A percentile compares a stretch with the other conserved stretches of the same genome.
These are phyloP conservation scores for Perodicticus potto DNA, from an alignment of 2,797 vertebrate species.

Conservation along the genomic window DNA sequence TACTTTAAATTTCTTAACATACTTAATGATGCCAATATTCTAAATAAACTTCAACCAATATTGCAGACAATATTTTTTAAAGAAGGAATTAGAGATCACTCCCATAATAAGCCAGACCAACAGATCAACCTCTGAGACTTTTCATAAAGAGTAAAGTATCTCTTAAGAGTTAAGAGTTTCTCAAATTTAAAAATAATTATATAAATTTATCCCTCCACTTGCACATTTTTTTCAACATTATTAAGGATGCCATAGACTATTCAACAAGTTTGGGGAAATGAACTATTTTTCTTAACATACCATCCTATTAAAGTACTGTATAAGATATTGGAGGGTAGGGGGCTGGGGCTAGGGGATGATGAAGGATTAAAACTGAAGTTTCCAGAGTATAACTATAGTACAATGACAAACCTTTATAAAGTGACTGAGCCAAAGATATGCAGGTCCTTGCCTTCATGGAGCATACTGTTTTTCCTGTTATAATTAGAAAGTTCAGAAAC, in stretches of 20 bases:
- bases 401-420: slow-evolving; percentile 4
- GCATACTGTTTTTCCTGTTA: neutral
- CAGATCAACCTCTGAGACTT: neutral
- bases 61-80: slow-evolving; percentile 4
- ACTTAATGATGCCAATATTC: neutral
- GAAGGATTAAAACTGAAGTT: neutral
- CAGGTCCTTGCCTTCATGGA: neutral
- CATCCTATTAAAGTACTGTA: neutral
- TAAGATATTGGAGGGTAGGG: neutral
- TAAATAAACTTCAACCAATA: slow-evolving; percentile 38
- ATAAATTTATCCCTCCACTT: neutral
- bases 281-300: slow-evolving; percentile 27
- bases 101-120: neutral
- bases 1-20: slow-evolving; percentile 61
- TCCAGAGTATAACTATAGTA: neutral
- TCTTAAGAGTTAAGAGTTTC: slow-evolving; percentile 11
- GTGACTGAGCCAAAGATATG: neutral
- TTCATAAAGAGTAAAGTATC: neutral
- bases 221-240: neutral
- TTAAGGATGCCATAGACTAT: slow-evolving; percentile 16
- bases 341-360: rapidly evolving
- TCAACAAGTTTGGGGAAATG: neutral
- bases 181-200: slow-evolving; percentile 20
- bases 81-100: neutral
- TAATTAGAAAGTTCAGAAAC: slow-evolving; percentile 12